Evolutionary conservation across 2,113 vertebrate genomes (phyloP).

Genomic region (Ochotona princeps): DNA sequence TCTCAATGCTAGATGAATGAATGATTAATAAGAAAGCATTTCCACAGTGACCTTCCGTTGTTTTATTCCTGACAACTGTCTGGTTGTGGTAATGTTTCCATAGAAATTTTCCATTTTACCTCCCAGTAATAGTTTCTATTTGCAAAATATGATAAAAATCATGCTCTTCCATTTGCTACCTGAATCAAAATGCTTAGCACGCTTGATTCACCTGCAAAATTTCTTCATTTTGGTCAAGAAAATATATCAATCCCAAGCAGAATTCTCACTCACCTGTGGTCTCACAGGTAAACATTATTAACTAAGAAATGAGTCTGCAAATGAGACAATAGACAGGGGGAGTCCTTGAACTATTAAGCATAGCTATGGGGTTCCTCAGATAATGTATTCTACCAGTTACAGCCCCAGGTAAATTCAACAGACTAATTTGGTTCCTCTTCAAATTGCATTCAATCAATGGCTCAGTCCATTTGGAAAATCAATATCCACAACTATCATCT

Average conservation of each 20-base stretch:
- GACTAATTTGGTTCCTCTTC: conserved; percentile 69
- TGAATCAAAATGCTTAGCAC: neutral
- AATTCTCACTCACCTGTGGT: conserved; percentile 27
- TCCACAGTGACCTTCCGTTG: conserved; percentile 1
- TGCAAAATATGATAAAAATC: conserved; percentile 8
- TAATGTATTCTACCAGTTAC: conserved; percentile 60
- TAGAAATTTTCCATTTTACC: neutral
- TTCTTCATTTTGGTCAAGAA: neutral
- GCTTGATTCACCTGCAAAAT: conserved; percentile 28
- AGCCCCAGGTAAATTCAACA: conserved; percentile 19
- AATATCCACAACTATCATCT: conserved; percentile 61
- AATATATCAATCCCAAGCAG: conserved; percentile 39
- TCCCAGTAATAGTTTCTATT: conserved; percentile 3
- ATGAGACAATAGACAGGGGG: conserved; percentile 6
- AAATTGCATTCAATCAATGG: conserved; percentile 70
- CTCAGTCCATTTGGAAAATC: conserved; percentile 70
- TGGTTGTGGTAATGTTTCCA: conserved; percentile 9
- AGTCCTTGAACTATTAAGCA: conserved; percentile 57
- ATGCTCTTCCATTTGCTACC: neutral
- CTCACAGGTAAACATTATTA: conserved; percentile 66
- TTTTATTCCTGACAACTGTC: neutral
- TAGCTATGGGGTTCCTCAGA: conserved; percentile 20
- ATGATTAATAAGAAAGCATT: too few species aligned
- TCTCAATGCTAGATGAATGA: neutral
- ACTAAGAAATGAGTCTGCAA: conserved; percentile 45